These are phyloP conservation scores for Penelope pileata DNA, from an alignment of 2,113 vertebrate species.

Conservation along the genomic window DNA sequence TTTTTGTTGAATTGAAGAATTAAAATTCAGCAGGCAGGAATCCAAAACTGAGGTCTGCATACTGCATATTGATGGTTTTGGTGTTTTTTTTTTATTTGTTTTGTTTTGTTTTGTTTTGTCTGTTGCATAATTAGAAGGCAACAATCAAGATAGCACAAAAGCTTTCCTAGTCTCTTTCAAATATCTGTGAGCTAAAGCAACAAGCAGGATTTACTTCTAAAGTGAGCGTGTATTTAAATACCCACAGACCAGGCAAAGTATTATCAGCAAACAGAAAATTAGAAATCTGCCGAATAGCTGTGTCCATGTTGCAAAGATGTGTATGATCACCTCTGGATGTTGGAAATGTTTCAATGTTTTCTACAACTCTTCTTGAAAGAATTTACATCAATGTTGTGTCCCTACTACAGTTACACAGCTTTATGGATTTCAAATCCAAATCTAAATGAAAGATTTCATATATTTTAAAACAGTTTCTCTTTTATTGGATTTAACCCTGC, in stretches of 20 bases:
- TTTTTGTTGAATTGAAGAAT: conserved; percentile 42
- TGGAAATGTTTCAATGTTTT: background rate
- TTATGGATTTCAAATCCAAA: background rate
- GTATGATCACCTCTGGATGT: background rate
- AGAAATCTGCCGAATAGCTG: background rate
- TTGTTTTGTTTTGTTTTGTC: too few relatives aligned
- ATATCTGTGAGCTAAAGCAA: background rate
- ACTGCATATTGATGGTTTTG: too few relatives aligned
- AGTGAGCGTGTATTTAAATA: conserved; percentile 31
- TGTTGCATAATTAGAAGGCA: too few relatives aligned
- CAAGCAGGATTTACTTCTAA: background rate
- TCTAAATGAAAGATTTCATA: background rate
- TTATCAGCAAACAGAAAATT: conserved; percentile 8
- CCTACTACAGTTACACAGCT: background rate
- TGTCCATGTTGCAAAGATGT: background rate
- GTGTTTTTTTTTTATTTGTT: too few relatives aligned
- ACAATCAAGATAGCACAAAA: conserved; percentile 23
- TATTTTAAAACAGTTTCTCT: background rate
- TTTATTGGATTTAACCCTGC: background rate
- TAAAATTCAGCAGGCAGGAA: conserved; percentile 50
- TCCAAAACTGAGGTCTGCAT: background rate
- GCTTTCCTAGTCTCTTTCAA: conserved; percentile 9
- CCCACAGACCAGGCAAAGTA: conserved; percentile 7
- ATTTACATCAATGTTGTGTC: background rate
- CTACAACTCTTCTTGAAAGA: background rate